These are phyloP conservation scores for Anarrhichthys ocellatus DNA, from an alignment of 2,113 vertebrate species.

Conservation along the genomic window DNA sequence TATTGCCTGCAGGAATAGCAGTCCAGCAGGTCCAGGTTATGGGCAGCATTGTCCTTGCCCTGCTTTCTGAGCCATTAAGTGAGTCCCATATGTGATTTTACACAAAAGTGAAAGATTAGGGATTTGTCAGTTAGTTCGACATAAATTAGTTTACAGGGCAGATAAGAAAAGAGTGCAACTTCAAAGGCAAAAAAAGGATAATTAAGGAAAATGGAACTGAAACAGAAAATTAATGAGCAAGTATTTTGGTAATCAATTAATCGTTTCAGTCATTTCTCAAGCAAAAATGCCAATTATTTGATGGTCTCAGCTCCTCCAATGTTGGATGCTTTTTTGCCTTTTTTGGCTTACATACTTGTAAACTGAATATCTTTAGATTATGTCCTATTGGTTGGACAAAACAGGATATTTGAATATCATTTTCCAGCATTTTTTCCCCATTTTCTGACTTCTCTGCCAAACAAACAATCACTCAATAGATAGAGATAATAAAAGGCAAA, in stretches of 20 bases:
- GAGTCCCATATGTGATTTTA: slow-evolving; percentile 43
- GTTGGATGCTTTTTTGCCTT: neutral
- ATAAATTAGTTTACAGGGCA: neutral
- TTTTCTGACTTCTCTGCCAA: neutral
- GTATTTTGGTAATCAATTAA: neutral
- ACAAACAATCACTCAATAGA: neutral
- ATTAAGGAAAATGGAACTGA: neutral
- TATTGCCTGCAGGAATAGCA: slow-evolving; percentile 58
- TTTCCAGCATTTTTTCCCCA: neutral
- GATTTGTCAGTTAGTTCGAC: neutral
- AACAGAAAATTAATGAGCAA: neutral
- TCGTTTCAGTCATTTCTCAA: neutral
- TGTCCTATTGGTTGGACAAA: neutral
- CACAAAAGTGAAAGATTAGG: neutral
- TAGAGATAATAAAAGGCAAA: neutral
- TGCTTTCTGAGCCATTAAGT: slow-evolving; percentile 76
- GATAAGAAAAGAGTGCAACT: neutral
- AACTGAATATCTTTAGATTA: neutral
- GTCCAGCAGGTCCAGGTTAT: slow-evolving; percentile 72
- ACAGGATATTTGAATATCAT: neutral
- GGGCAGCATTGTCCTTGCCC: slow-evolving; percentile 67
- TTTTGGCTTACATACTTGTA: neutral
- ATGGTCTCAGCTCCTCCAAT: neutral
- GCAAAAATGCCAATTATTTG: neutral
- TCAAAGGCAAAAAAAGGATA: neutral